A percentile compares a stretch with the other conserved stretches of the same genome.
Conservation (phyloP, 2,797 vertebrate species). For the Enteromius radiatus region DNA sequence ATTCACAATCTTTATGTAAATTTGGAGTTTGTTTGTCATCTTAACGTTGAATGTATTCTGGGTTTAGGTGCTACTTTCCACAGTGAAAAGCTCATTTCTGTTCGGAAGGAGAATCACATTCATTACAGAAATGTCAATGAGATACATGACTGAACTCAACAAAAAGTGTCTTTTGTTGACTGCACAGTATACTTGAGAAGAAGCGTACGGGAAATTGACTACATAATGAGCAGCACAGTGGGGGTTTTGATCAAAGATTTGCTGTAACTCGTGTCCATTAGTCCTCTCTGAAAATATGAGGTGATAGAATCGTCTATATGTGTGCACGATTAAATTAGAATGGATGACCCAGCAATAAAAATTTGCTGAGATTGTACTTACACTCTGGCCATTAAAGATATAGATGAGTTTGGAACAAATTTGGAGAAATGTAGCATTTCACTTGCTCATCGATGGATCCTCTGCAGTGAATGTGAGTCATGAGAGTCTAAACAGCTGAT, state of each 20-base stretch:
- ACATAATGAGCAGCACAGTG: conserved; percentile 18
- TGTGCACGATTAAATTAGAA: conserved; percentile 78
- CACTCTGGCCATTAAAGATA: not conserved
- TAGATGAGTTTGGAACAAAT: not conserved
- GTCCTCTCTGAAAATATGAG: conserved; percentile 73
- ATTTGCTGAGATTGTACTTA: not conserved
- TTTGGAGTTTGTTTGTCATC: not conserved
- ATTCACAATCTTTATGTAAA: not conserved
- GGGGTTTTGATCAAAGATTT: conserved; percentile 6
- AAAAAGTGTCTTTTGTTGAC: conserved; percentile 10
- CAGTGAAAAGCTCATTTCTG: not conserved
- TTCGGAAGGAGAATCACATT: not conserved
- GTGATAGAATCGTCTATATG: conserved; percentile 74
- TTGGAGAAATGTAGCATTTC: not conserved
- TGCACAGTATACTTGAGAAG: not conserved
- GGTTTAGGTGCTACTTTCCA: not conserved
- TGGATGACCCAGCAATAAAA: not conserved
- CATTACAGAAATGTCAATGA: not conserved
- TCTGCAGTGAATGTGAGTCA: not conserved
- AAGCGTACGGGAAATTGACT: conserved; percentile 20
- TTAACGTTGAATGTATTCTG: not conserved
- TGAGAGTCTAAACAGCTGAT: not conserved
- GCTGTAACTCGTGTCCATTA: conserved; percentile 69
- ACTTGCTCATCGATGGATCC: not conserved
- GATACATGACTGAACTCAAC: conserved; percentile 5